phyloP scores from a whole-genome alignment of 2,113 vertebrate species.

The Xenopus borealis region DNA sequence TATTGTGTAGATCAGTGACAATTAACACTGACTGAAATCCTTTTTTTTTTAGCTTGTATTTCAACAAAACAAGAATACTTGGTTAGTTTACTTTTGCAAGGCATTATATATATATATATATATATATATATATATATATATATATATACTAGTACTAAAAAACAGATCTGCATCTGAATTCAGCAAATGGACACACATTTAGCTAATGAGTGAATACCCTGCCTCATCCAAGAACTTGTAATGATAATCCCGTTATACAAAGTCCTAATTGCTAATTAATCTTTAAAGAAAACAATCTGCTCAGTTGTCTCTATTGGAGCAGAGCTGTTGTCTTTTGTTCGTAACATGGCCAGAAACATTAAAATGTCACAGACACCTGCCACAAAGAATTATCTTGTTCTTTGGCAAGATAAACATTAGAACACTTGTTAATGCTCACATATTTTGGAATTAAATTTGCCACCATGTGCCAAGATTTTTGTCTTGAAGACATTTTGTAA shows the following conservation, averaged over 20 bases:
- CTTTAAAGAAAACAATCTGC: constrained; percentile 17
- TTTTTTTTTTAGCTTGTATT: no score
- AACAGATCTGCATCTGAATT: neutral
- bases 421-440: neutral
- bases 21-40: no score
- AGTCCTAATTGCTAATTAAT: constrained; percentile 28
- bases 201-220: neutral
- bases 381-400: constrained; percentile 7
- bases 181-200: neutral
- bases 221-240: constrained; percentile 1
- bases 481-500: no score
- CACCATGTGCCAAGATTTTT: neutral
- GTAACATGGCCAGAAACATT: neutral
- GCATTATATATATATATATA: no score
- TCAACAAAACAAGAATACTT: no score
- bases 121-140: no score
- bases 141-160: no score
- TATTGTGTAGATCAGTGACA: no score
- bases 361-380: constrained; percentile 8
- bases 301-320: constrained; percentile 10
- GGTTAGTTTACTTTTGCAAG: no score
- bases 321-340: neutral
- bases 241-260: constrained; percentile 26
- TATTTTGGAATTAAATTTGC: neutral
- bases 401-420: neutral